Conservation (phyloP, 2,113 vertebrate genomes). For the Craseonycteris thonglongyai region DNA sequence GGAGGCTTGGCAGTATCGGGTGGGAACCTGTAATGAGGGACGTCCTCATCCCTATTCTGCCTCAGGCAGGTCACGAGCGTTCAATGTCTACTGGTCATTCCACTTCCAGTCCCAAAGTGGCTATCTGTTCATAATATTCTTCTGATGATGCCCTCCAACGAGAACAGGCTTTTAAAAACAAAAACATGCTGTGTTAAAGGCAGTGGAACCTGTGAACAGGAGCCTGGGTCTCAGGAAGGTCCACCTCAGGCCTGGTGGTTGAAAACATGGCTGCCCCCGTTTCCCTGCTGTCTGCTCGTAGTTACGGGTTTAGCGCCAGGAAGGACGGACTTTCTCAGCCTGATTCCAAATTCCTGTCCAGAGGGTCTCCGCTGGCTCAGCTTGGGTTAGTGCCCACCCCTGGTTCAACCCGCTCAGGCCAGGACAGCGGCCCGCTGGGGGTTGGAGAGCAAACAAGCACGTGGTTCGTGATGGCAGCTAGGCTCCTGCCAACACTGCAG, state of each 20-base stretch:
- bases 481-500: neutral
- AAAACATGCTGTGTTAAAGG: neutral
- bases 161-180: neutral
- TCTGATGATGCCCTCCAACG: neutral
- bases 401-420: neutral
- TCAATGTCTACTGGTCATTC: neutral
- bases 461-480: neutral
- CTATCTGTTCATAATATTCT: neutral
- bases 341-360: neutral
- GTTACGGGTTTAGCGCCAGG: neutral
- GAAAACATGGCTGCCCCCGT: neutral
- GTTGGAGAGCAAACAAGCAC: neutral
- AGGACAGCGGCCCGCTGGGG: neutral
- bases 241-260: no score
- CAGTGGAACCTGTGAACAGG: neutral
- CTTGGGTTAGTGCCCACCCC: neutral
- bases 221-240: no score
- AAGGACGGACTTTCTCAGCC: neutral
- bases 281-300: neutral
- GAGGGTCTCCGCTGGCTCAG: no score
- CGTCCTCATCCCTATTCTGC: neutral
- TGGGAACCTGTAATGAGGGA: neutral
- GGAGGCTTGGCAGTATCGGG: neutral
- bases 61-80: neutral
- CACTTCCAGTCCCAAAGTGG: neutral